Evolutionary conservation across 2,888 invertebrate species (phyloP).

Genomic region (Aporophyla nigra): DNA sequence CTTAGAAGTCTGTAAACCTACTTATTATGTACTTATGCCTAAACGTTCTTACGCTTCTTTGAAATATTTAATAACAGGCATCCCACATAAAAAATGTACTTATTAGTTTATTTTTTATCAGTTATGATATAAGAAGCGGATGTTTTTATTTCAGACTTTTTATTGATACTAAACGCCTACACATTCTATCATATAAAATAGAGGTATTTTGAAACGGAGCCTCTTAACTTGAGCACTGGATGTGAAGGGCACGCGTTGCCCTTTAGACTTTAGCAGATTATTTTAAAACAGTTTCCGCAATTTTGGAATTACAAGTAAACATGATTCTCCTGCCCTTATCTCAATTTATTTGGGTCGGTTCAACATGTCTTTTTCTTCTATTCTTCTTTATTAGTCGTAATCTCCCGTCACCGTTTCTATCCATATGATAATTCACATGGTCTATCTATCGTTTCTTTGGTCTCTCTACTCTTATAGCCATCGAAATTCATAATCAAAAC

Average conservation of each 20-base stretch:
- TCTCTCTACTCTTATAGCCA: no score
- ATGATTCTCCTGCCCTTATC: no score
- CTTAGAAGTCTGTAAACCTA: neutral
- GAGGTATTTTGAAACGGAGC: neutral
- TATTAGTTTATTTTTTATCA: conserved; percentile 22
- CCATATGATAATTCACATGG: no score
- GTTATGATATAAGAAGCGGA: neutral
- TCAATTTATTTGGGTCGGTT: no score
- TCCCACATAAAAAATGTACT: conserved; percentile 3
- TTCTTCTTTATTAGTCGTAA: no score
- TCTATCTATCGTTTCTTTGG: no score
- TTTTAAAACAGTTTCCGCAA: neutral
- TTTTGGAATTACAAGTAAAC: neutral
- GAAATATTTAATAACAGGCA: conserved; percentile 26
- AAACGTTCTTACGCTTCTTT: conserved; percentile 26
- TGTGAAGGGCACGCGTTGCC: neutral
- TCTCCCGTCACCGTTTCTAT: no score
- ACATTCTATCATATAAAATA: neutral
- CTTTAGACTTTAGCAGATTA: neutral
- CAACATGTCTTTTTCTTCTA: no score
- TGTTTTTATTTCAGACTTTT: conserved; percentile 3
- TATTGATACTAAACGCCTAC: conserved; percentile 6
- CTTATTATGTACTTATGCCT: neutral
- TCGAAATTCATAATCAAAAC: no score
- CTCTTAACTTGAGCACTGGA: neutral